phyloP scores from a whole-genome alignment of 2,113 vertebrate genomes.

The Riparia riparia region DNA sequence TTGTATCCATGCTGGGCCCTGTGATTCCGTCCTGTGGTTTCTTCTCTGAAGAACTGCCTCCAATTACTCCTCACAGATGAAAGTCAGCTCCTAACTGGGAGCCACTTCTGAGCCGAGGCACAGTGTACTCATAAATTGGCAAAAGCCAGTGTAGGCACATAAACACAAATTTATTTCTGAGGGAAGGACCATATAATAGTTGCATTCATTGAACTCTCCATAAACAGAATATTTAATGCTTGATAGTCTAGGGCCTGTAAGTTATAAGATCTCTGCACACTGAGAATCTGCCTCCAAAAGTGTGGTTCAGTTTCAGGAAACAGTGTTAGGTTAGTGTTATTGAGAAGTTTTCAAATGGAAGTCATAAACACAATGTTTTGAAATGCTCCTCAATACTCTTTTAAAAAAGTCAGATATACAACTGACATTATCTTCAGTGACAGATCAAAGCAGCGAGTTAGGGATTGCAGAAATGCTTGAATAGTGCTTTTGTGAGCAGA shows the following conservation, averaged over 20 bases:
- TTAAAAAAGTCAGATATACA: neutral
- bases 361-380: neutral
- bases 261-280: neutral
- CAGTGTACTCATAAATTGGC: neutral
- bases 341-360: neutral
- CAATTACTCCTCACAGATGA: neutral
- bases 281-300: neutral
- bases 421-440: neutral
- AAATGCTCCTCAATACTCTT: neutral
- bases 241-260: neutral
- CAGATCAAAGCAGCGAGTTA: neutral
- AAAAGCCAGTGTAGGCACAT: neutral
- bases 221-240: neutral
- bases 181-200: neutral
- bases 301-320: neutral
- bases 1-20: neutral
- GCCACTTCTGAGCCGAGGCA: neutral
- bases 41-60: neutral
- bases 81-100: neutral
- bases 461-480: neutral
- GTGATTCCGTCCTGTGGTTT: neutral
- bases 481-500: constrained; percentile 9
- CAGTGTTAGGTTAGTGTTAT: neutral
- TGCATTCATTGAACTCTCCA: neutral
- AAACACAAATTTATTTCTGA: neutral